Evolutionary conservation across 2,888 invertebrate genomes (phyloP).

Genomic region (Ornithoptera alexandrae): DNA sequence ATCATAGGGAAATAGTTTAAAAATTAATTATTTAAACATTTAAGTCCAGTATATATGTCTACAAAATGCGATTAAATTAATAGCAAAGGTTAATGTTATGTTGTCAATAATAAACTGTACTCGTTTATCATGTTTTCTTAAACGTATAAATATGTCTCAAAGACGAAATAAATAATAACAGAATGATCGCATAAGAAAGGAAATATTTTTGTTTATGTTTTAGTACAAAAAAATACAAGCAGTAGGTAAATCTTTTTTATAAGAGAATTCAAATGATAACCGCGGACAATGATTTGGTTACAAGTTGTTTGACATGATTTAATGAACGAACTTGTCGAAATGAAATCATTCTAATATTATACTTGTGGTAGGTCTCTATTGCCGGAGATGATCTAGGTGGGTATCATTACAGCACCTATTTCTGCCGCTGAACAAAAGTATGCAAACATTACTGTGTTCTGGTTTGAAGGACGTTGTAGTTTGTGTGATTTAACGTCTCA

Average conservation of each 20-base stretch:
- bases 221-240: not conserved
- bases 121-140: not conserved
- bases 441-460: too few relatives aligned
- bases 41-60: not conserved
- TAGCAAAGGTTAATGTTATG: not conserved
- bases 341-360: too few relatives aligned
- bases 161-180: not conserved
- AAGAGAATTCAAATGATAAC: not conserved
- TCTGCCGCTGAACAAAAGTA: too few relatives aligned
- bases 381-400: too few relatives aligned
- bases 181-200: not conserved
- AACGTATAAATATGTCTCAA: not conserved
- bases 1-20: not conserved
- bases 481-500: too few relatives aligned
- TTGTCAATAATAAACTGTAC: slow-evolving; percentile 10
- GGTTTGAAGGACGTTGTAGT: too few relatives aligned
- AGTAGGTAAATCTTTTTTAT: not conserved
- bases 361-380: too few relatives aligned
- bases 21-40: not conserved
- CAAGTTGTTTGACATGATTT: too few relatives aligned
- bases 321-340: too few relatives aligned
- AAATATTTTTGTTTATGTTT: not conserved
- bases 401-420: too few relatives aligned
- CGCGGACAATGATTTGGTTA: too few relatives aligned
- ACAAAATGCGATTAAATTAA: not conserved